Evolutionary conservation across 2,888 invertebrate species (phyloP).

Genomic region (Lasioglossum marginatum): DNA sequence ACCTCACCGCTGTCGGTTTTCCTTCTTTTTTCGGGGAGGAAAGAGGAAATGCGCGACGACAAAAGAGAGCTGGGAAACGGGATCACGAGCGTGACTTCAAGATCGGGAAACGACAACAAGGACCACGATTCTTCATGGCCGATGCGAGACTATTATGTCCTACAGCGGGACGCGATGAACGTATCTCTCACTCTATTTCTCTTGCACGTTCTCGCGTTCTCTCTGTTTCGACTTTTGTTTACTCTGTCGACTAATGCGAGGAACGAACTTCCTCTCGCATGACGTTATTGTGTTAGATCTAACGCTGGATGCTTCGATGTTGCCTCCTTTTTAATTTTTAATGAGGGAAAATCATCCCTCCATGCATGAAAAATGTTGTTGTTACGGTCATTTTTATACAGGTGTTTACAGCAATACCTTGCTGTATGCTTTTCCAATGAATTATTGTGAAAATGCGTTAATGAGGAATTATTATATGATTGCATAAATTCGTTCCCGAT

Average conservation of each 20-base stretch:
- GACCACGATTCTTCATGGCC: constrained; percentile 58
- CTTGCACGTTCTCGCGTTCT: neutral
- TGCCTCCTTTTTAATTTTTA: neutral
- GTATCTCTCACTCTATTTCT: neutral
- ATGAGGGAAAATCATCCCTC: neutral
- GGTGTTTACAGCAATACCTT: neutral
- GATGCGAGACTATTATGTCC: constrained; percentile 63
- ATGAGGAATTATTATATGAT: no score
- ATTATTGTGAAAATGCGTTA: neutral
- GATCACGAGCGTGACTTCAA: constrained; percentile 48
- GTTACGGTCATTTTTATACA: neutral
- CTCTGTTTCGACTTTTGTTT: constrained; percentile 46
- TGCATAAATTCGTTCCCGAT: no score
- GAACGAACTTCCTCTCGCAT: neutral
- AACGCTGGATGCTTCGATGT: neutral
- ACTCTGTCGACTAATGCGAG: constrained; percentile 36
- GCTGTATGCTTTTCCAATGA: neutral
- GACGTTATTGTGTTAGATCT: constrained; percentile 10
- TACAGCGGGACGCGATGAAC: constrained; percentile 46
- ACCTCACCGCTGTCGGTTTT: neutral
- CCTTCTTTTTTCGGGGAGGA: constrained; percentile 7
- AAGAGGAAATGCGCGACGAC: constrained; percentile 30
- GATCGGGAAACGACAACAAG: constrained; percentile 57
- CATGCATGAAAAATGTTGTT: neutral
- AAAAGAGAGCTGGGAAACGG: constrained; percentile 49